These are phyloP conservation scores for Gadopsis bispinosus DNA, from an alignment of 2,797 vertebrate genomes.

Conservation along the genomic window DNA sequence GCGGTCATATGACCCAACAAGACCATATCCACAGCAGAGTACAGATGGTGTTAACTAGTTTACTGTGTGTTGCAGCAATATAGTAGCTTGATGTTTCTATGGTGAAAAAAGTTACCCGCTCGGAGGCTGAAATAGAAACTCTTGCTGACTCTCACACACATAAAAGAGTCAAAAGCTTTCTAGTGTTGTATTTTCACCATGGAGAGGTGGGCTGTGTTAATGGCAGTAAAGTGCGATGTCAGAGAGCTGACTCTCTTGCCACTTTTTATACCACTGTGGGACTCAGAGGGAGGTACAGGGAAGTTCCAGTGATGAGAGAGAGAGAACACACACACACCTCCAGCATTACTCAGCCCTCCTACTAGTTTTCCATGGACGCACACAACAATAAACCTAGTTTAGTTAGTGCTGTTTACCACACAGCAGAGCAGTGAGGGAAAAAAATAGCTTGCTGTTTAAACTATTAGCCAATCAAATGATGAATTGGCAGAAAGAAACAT, in stretches of 20 bases:
- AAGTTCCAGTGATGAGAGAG: conserved; percentile 60
- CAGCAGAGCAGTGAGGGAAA: conserved; percentile 29
- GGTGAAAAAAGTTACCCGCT: conserved; percentile 32
- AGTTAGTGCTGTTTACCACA: conserved; percentile 34
- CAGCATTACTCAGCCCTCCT: conserved; percentile 69
- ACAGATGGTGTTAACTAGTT: no score
- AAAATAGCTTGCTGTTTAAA: conserved; percentile 25
- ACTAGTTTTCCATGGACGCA: conserved; percentile 74
- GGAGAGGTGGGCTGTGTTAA: conserved; percentile 62
- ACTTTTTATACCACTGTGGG: conserved; percentile 56
- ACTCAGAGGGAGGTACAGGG: conserved; percentile 51
- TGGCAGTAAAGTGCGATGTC: conserved; percentile 73
- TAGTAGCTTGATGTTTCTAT: neutral
- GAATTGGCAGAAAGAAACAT: neutral
- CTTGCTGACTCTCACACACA: conserved; percentile 46
- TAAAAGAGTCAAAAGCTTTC: conserved; percentile 69
- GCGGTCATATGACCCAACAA: no score
- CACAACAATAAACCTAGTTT: conserved; percentile 61
- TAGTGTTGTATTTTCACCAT: conserved; percentile 67
- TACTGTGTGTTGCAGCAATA: no score
- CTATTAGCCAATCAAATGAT: conserved; percentile 18
- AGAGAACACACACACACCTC: conserved; percentile 17
- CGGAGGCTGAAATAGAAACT: conserved; percentile 49
- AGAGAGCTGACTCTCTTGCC: conserved; percentile 60
- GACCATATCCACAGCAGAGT: neutral